Conservation (phyloP, 1,140 invertebrate species). For the Andricus grossulariae region DNA sequence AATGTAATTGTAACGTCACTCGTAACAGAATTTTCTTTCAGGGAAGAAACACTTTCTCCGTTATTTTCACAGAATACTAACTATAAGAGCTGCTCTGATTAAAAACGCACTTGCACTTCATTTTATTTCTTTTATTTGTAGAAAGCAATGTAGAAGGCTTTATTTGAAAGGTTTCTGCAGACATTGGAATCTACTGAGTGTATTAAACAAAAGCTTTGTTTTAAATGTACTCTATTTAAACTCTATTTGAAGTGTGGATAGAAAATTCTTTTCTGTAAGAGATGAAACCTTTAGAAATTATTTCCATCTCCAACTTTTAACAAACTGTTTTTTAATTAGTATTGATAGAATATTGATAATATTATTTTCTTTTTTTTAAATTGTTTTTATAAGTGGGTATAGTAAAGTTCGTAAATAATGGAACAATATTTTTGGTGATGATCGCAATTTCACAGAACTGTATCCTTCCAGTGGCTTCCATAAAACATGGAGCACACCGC, state of each 20-base stretch:
- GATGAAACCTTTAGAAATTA: too few species aligned
- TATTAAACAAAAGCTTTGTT: slow-evolving; percentile 17
- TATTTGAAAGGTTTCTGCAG: slow-evolving; percentile 17
- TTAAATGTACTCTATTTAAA: slow-evolving; percentile 12
- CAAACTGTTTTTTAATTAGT: too few species aligned
- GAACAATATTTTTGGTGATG: slow-evolving; percentile 7
- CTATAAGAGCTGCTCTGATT: neutral
- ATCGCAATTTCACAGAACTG: slow-evolving; percentile 22
- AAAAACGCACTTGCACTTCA: slow-evolving; percentile 4
- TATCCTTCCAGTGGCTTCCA: slow-evolving; percentile 41
- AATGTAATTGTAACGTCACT: slow-evolving; percentile 23
- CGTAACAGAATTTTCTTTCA: slow-evolving; percentile 6
- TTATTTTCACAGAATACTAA: neutral
- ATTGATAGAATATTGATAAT: too few species aligned
- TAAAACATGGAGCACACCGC: slow-evolving; percentile 45
- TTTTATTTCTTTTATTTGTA: slow-evolving; percentile 1
- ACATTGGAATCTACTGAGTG: neutral
- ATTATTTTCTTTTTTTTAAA: too few species aligned
- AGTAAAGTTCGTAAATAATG: too few species aligned
- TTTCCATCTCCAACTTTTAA: too few species aligned
- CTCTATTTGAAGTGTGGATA: neutral
- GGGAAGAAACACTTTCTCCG: neutral
- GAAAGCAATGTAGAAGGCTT: neutral
- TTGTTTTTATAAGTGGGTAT: too few species aligned
- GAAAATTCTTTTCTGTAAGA: neutral